Base-by-base conservation (phyloP, 2,888 invertebrate genomes). In the Tenthredo scrophulariae region DNA sequence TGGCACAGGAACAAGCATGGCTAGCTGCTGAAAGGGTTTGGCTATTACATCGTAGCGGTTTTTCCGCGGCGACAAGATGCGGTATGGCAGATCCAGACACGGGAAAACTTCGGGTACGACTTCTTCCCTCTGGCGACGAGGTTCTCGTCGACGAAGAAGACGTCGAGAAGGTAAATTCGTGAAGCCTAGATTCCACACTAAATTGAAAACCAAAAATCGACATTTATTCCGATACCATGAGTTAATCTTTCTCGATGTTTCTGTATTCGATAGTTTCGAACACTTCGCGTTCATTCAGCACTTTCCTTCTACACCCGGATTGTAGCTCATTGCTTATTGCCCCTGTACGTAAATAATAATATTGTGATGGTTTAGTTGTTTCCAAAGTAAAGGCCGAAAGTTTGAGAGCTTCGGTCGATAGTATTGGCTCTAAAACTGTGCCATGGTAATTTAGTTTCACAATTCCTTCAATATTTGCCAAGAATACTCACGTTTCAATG, bases 61-160 rank as follows among this genome's bases (percentile, higher is more conserved):
- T 98, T 93, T 97, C 98, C 1, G 96, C 97, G 0, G 98, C 96
- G 26, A 93, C 94, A 67, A 94, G 94, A 89, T 93, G 92, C 85
- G 92, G 91, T 2, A 87, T 88, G 18, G 91, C 92, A 18, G 95
- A 93, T 89, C 92, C 92, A 50, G 94, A 96, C 87, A 93, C 95
- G 0, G 96, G 96, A 82, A 96, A 97, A 89, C 94, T 97, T 82
- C 95, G 95, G 86, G 96, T 98, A 84, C 95, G 96, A 84, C 95
- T 99, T 85, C 95, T 98, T 89, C 96, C 96, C 89, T 97, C 97
- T 85, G 97, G 97, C 6, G 98, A 98, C 91, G 95, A 96, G 88
- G 94, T 98, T 86, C 96, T 96, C 84, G 98, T 99, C 37, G 98
- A 99, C 92, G 98, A 99, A 93, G 99, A 99, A 93, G 99, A 99